phyloP scores from a whole-genome alignment of 1,140 invertebrate genomes.

The Drosophila navojoa region DNA sequence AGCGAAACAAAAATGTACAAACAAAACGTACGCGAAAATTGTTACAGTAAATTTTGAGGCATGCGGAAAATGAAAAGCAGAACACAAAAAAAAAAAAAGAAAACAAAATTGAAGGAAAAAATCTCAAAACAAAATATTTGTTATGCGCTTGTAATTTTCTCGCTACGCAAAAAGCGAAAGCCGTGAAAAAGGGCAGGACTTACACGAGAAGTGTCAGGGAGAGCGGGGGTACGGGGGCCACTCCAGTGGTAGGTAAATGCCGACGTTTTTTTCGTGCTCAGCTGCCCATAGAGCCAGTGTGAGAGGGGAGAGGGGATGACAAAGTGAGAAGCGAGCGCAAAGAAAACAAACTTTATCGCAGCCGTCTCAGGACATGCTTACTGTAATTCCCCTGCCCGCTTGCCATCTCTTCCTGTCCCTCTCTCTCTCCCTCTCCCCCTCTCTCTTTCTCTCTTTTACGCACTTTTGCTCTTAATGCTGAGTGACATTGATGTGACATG shows the following conservation, averaged over 20 bases:
- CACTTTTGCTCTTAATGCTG: conserved; percentile 65
- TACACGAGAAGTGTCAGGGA: background rate
- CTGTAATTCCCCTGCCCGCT: conserved; percentile 15
- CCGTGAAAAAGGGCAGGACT: conserved; percentile 48
- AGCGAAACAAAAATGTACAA: conserved; percentile 15
- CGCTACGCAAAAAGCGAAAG: conserved; percentile 54
- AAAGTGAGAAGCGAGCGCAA: conserved; percentile 23
- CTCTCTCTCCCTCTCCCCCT: background rate
- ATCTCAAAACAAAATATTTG: conserved; percentile 80
- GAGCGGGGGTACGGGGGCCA: background rate
- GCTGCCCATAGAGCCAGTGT: conserved; percentile 43
- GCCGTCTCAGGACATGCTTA: conserved; percentile 65
- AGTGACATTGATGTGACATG: conserved; percentile 81
- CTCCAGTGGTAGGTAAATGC: conserved; percentile 44
- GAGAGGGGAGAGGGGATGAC: conserved; percentile 2
- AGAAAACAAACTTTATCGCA: conserved; percentile 68
- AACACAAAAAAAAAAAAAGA: conserved; percentile 53
- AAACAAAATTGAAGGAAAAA: conserved; percentile 59
- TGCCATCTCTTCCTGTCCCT: background rate
- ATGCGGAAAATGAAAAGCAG: conserved; percentile 3
- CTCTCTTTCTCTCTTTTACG: conserved; percentile 1
- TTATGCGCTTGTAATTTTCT: conserved; percentile 79
- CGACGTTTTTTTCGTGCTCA: conserved; percentile 61
- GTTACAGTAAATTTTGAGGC: conserved; percentile 15
- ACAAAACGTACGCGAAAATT: conserved; percentile 44